Evolutionary conservation across 2,888 invertebrate species (phyloP), one percentile per base, ranked within the genome.

Genomic region (Carterocephalus palaemon): DNA sequence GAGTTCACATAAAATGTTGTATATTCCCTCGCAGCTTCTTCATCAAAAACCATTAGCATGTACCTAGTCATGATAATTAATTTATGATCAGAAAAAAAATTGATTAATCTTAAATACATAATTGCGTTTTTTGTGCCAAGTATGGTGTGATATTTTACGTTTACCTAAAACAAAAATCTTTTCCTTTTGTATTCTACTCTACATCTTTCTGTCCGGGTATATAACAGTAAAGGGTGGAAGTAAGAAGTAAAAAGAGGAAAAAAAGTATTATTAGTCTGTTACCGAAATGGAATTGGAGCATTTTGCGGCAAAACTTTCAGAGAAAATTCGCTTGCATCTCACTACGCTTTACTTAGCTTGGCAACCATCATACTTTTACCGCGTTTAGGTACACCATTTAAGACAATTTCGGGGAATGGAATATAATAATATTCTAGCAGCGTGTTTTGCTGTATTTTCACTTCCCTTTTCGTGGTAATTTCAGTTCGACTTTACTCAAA

Each of bases 261-360:
- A 80, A 84, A 81, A 80, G 70, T 85, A 82, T 86, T 86, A 86
- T 86, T 85, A 86, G 86, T 84, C 84, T 84, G 76, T 84, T 80
- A 84, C 82, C 82, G 83, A 85, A 85, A 86, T 86, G 85, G 85
- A 85, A 85, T 84, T 84, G 84, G 83, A 84, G 82, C 86, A 83
- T 85, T 85, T 73, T 75, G 69, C 66, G 79, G 73, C 70, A 78
- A 83, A 83, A 78, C 76, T 85, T 84, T 76, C 73, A 80, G 79
- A 74, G 82, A 74, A 83, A 78, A 81, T 82, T 64, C 63, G 59
- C 67, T 57, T 68, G 68, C 69, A 70, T 70, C 64, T 79, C 78
- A 73, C 77, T 82, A 80, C 79, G 76, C 78, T 79, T 81, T 78
- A 83, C 83, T 80, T 83, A 79, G 75, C 77, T 52, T 63, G 73